Conservation (phyloP, 1,140 invertebrate genomes). For the Glomeris maerens region DNA sequence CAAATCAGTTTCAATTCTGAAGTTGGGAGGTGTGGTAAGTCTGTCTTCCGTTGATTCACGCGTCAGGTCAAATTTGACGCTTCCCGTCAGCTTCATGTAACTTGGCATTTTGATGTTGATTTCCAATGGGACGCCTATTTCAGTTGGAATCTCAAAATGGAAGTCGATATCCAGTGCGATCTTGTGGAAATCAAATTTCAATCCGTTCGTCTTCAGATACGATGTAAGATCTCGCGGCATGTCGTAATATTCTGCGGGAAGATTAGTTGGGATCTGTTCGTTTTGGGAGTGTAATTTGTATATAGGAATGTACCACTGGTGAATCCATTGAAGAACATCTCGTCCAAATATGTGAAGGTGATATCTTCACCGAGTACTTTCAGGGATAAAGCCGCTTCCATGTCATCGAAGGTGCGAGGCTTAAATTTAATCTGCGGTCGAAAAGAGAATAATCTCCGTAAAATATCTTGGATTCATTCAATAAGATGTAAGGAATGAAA, state of each 20-base stretch:
- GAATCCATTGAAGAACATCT: neutral
- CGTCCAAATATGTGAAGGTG: constrained; percentile 4
- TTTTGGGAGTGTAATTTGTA: neutral
- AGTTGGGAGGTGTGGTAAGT: constrained; percentile 9
- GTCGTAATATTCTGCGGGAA: neutral
- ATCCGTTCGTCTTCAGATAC: neutral
- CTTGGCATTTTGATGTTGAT: constrained; percentile 14
- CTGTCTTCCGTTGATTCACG: constrained; percentile 14
- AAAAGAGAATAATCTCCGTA: too few species aligned
- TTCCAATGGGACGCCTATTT: constrained; percentile 15
- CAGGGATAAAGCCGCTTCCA: neutral
- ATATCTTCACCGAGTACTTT: constrained; percentile 11
- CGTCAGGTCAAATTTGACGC: constrained; percentile 14
- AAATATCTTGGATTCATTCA: too few species aligned
- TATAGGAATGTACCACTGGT: neutral
- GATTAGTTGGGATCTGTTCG: neutral
- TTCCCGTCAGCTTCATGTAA: constrained; percentile 10
- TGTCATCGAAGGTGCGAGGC: too few species aligned
- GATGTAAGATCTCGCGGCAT: neutral
- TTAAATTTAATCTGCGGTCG: too few species aligned
- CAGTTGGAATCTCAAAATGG: constrained; percentile 14
- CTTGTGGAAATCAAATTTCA: constrained; percentile 9
- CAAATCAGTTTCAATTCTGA: constrained; percentile 9
- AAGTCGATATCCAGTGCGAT: constrained; percentile 12
- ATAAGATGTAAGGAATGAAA: too few species aligned